These are phyloP conservation scores for Drosophila niveifrons DNA, from an alignment of 2,888 invertebrate genomes.

Conservation along the genomic window DNA sequence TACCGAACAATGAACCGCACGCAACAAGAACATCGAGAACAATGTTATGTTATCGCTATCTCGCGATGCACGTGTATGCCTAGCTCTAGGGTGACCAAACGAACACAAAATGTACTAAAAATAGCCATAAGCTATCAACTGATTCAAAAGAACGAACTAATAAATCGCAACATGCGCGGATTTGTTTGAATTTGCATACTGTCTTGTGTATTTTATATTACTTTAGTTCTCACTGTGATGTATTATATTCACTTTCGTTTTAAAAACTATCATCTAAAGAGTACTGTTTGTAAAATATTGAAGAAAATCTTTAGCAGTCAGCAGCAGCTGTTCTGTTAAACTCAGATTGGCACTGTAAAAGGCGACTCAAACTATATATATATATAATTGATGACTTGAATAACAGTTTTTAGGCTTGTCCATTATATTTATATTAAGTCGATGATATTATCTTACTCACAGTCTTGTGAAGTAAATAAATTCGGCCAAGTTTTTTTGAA, in stretches of 20 bases:
- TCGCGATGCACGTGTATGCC: slow-evolving; percentile 40
- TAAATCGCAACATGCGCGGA: neutral
- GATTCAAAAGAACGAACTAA: neutral
- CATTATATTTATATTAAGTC: too few relatives aligned
- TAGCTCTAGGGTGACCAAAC: neutral
- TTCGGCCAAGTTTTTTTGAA: too few relatives aligned
- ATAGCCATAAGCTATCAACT: neutral
- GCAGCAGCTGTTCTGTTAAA: neutral
- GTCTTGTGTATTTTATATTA: too few relatives aligned
- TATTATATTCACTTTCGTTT: too few relatives aligned
- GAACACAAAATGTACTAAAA: neutral
- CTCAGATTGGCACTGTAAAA: neutral
- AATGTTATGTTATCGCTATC: slow-evolving; percentile 58
- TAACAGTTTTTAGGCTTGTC: neutral
- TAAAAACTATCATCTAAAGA: too few relatives aligned
- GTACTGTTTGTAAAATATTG: neutral
- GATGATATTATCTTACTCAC: neutral
- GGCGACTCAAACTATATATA: too few relatives aligned
- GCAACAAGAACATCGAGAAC: slow-evolving; percentile 69
- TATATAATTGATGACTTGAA: neutral
- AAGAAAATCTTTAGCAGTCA: neutral
- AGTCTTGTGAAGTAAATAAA: neutral
- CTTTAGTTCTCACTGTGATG: too few relatives aligned
- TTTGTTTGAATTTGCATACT: neutral
- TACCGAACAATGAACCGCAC: slow-evolving; percentile 59